Conservation (phyloP, 2,888 invertebrate genomes). For the Heliconius cydno region DNA sequence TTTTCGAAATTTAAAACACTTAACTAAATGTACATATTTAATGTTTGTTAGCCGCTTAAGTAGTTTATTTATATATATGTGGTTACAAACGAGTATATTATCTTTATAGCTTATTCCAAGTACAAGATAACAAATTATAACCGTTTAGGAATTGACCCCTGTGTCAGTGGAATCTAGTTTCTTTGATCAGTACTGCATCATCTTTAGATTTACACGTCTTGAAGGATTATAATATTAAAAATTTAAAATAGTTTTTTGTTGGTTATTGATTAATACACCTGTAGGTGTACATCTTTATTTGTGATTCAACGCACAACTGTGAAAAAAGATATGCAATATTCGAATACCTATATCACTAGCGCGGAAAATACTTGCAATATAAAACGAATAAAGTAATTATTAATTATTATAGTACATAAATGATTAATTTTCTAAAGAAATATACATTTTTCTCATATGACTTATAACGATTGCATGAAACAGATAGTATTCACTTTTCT, state of each 20-base stretch:
- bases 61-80: background rate
- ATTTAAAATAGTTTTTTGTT: background rate
- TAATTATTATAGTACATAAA: background rate
- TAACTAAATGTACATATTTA: background rate
- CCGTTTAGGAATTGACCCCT: slow-evolving; percentile 20
- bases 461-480: slow-evolving; percentile 46
- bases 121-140: slow-evolving; percentile 21
- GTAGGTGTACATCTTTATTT: background rate
- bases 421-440: slow-evolving; percentile 24
- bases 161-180: background rate
- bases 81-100: background rate
- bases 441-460: slow-evolving; percentile 58
- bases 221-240: slow-evolving; percentile 6
- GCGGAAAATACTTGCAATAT: background rate
- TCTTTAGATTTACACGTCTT: background rate
- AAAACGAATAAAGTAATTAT: background rate
- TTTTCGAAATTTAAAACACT: background rate
- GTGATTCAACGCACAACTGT: background rate
- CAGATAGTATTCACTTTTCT: slow-evolving; percentile 40
- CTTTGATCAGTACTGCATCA: slow-evolving; percentile 3
- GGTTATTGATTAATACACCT: background rate
- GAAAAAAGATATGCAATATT: background rate
- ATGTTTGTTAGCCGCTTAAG: background rate
- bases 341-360: background rate
- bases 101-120: background rate